phyloP scores from a whole-genome alignment of 2,113 vertebrate species.

The Pycnonotus jocosus region DNA sequence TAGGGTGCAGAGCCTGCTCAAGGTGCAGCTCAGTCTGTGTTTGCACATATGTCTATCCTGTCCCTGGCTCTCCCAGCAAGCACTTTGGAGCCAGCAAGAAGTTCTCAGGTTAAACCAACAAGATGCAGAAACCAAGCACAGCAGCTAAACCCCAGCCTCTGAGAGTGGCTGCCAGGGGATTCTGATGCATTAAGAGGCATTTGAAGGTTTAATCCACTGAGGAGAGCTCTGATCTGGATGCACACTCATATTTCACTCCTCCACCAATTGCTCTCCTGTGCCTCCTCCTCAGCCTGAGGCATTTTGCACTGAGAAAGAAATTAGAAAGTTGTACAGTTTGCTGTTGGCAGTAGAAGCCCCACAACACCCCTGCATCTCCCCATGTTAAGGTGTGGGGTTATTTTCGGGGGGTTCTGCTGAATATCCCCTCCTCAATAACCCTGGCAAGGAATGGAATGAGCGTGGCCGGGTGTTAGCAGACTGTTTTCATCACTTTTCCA shows the following conservation, averaged over 20 bases:
- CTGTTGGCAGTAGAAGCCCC: background rate
- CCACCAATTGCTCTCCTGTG: fast-evolving
- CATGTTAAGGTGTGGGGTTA: background rate
- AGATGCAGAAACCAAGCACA: background rate
- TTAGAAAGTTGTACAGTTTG: background rate
- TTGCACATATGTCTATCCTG: fast-evolving
- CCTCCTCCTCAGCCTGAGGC: fast-evolving
- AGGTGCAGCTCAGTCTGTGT: background rate
- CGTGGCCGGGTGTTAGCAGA: fast-evolving
- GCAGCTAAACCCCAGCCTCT: background rate
- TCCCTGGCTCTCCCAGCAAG: background rate
- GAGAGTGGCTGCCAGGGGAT: background rate
- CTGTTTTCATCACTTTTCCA: background rate
- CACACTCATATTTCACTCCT: background rate
- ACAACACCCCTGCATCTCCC: background rate
- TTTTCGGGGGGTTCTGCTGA: fast-evolving
- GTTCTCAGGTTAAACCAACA: background rate
- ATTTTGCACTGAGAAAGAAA: background rate
- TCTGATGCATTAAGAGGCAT: background rate
- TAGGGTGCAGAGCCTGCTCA: background rate
- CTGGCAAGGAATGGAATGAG: background rate
- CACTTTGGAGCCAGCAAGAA: background rate
- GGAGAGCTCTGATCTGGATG: background rate
- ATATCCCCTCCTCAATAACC: background rate
- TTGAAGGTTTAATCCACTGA: background rate